phyloP scores from a whole-genome alignment of 1,140 invertebrate species.

The Pseudomyrmex gracilis region DNA sequence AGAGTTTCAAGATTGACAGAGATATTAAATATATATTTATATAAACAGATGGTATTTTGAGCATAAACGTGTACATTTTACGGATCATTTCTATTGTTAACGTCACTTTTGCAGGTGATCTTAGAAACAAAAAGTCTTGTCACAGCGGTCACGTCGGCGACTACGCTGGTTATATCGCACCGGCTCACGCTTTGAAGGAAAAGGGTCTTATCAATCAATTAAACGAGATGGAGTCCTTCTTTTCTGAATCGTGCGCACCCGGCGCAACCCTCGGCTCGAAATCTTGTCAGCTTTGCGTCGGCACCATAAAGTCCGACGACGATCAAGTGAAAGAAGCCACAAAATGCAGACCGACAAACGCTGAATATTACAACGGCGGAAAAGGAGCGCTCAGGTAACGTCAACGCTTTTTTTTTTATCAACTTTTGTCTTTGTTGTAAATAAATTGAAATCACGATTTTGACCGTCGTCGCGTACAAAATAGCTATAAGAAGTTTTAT shows the following conservation, averaged over 20 bases:
- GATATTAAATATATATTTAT: not conserved
- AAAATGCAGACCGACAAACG: conserved; percentile 81
- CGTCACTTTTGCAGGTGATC: conserved; percentile 76
- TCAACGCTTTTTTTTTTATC: not conserved
- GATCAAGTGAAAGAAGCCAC: conserved; percentile 73
- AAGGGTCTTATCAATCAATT: conserved; percentile 83
- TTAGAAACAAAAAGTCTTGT: conserved; percentile 87
- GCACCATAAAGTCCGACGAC: conserved; percentile 79
- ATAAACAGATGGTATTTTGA: not conserved
- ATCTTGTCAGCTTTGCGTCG: conserved; percentile 83
- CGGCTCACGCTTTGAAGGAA: conserved; percentile 83
- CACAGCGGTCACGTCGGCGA: conserved; percentile 81
- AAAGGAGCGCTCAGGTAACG: conserved; percentile 88
- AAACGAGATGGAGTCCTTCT: conserved; percentile 85
- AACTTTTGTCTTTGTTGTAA: not conserved
- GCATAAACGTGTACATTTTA: not conserved
- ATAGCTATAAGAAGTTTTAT: no score
- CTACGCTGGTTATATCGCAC: conserved; percentile 86
- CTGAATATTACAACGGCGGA: conserved; percentile 83
- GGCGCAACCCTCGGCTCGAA: conserved; percentile 80
- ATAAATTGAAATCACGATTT: no score
- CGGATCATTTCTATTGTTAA: not conserved
- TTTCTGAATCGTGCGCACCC: conserved; percentile 83
- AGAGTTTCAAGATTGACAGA: no score
- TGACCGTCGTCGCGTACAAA: no score